Conservation (phyloP, 2,797 vertebrate species). For the Falco biarmicus region DNA sequence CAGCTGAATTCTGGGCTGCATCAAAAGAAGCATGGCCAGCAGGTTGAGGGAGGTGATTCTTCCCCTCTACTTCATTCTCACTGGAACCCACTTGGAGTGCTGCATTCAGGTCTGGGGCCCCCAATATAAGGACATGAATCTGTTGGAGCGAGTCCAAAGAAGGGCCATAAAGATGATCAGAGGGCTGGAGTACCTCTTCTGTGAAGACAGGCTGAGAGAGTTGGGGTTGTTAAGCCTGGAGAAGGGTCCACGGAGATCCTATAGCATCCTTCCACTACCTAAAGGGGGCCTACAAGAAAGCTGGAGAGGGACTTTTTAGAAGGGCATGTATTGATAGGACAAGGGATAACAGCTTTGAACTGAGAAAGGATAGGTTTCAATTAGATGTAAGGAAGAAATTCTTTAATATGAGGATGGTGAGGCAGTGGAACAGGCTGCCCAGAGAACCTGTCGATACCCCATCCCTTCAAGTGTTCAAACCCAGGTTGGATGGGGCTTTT, state of each 20-base stretch:
- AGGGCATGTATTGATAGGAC: neutral
- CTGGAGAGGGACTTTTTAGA: too few relatives aligned
- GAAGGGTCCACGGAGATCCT: too few relatives aligned
- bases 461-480: too few relatives aligned
- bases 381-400: neutral
- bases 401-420: too few relatives aligned
- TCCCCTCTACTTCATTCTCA: neutral
- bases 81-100: neutral
- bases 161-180: too few relatives aligned
- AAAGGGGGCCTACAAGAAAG: too few relatives aligned
- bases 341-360: neutral
- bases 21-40: neutral
- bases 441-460: too few relatives aligned
- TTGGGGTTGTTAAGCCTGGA: neutral
- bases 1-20: neutral
- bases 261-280: too few relatives aligned
- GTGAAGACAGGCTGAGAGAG: fast-evolving
- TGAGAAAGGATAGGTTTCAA: neutral
- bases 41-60: neutral
- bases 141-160: neutral
- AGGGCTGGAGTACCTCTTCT: neutral
- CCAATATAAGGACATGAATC: too few relatives aligned
- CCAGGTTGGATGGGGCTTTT: too few relatives aligned
- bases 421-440: too few relatives aligned
- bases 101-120: neutral